These are phyloP conservation scores for Heliangelus exortis DNA, from an alignment of 2,797 vertebrate genomes.

Conservation along the genomic window DNA sequence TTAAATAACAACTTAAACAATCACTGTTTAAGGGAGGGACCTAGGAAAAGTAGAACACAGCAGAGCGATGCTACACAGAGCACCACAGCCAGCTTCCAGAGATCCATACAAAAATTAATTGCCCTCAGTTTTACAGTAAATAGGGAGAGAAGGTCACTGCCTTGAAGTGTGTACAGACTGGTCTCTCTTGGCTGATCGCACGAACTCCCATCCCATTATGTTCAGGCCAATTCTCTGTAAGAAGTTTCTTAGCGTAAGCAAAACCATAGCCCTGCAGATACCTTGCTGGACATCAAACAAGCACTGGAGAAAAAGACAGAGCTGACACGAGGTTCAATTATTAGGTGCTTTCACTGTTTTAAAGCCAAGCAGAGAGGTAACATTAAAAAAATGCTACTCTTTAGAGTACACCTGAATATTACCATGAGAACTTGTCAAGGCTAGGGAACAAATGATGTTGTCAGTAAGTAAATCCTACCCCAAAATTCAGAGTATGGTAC, in stretches of 20 bases:
- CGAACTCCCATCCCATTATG: neutral
- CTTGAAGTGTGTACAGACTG: constrained; percentile 20
- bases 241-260: neutral
- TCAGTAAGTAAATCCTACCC: neutral
- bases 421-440: neutral
- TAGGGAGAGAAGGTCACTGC: constrained; percentile 15
- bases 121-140: constrained; percentile 11
- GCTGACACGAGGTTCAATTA: rapidly evolving
- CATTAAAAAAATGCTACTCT: neutral
- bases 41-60: neutral
- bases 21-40: neutral
- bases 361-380: neutral
- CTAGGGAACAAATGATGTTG: rapidly evolving
- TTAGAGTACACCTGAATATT: rapidly evolving
- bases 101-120: constrained; percentile 23
- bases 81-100: neutral
- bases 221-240: neutral
- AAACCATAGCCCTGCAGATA: neutral
- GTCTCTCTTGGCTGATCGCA: neutral
- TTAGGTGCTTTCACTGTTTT: neutral
- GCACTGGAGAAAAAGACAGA: neutral
- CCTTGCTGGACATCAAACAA: neutral
- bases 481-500: neutral
- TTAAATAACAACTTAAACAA: neutral
- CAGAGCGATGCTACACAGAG: neutral